Evolutionary conservation across 2,888 invertebrate species (phyloP), one percentile per base, ranked within the genome.

Genomic region (Apantesis nais): DNA sequence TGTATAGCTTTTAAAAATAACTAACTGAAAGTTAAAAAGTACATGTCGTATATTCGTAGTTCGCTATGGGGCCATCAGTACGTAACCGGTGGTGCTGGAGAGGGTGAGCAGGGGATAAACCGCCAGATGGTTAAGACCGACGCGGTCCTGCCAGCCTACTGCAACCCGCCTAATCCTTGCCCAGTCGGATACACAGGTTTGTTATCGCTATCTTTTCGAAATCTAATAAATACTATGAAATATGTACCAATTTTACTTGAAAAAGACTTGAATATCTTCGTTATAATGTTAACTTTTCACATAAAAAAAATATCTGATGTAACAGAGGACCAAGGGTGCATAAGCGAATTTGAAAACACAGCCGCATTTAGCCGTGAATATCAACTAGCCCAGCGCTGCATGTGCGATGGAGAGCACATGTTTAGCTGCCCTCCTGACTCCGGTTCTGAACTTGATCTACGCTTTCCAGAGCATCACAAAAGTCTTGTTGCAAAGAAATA

Each of bases 151-250:
- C 99, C 99, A 0, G 99, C 99, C 31, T 99, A 99, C 92, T 99
- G 99, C 91, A 99, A 99, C 91, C 99, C 99, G 1, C 99, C 99
- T 2, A 99, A 99, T 92, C 99, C 99, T 0, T 99, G 99, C 88
- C 99, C 99, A 2, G 96, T 98, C 73, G 99, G 99, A 78, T 99
- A 98, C 88, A 96, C 97, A 75, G 97, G 98, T 97, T 92, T 91
- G 80, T 64, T 44, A 48, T 78, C 76, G 67, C 29, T 44, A 63
- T 8, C 4, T 11, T 8, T 41, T 16, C 29, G 19, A 48, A 48
- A 48, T 22, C 22, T 1, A 48, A 19, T 48, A 22, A 48, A 48
- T 48, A 48, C 7, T 8, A 19, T 19, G 34, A 44, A 3, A 19
- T 44, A 44, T 5, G 19, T 19, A 44, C 7, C 44, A 16, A 0